Evolutionary conservation across 2,888 invertebrate genomes (phyloP).

Genomic region (Venustoraphidia nigricollis): DNA sequence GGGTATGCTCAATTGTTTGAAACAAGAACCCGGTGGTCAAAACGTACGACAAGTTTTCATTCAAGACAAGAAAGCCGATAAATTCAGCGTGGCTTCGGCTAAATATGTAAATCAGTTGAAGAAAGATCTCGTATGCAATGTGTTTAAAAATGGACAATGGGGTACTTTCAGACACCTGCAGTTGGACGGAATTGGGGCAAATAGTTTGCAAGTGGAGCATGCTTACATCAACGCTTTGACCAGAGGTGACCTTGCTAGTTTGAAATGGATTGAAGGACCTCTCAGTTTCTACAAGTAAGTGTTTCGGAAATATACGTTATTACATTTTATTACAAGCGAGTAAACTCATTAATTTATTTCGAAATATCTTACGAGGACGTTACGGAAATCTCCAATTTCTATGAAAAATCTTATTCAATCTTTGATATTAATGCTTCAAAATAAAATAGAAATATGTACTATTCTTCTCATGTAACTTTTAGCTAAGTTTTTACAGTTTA

Average conservation of each 20-base stretch:
- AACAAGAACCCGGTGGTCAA: conserved; percentile 71
- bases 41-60: conserved; percentile 58
- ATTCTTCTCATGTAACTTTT: too few relatives aligned
- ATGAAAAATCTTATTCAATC: too few relatives aligned
- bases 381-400: too few relatives aligned
- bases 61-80: conserved; percentile 42
- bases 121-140: conserved; percentile 75
- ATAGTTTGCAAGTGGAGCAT: conserved; percentile 58
- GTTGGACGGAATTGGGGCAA: conserved; percentile 30
- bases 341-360: too few relatives aligned
- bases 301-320: conserved; percentile 7
- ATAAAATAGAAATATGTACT: too few relatives aligned
- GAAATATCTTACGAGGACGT: too few relatives aligned
- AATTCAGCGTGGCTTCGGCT: conserved; percentile 40
- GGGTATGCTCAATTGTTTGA: conserved; percentile 82
- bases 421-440: too few relatives aligned
- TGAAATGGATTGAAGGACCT: conserved; percentile 86
- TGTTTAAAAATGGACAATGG: conserved; percentile 67
- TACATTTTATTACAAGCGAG: background rate
- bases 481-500: too few relatives aligned
- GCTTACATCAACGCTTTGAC: conserved; percentile 89
- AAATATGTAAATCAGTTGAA: conserved; percentile 45
- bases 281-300: conserved; percentile 42
- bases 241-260: conserved; percentile 84
- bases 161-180: conserved; percentile 74